Percentiles rank a stretch among this genome's conserved stretches.
Evolutionary conservation across 2,888 invertebrate genomes (phyloP).

Genomic region (Ennomos erosarius): DNA sequence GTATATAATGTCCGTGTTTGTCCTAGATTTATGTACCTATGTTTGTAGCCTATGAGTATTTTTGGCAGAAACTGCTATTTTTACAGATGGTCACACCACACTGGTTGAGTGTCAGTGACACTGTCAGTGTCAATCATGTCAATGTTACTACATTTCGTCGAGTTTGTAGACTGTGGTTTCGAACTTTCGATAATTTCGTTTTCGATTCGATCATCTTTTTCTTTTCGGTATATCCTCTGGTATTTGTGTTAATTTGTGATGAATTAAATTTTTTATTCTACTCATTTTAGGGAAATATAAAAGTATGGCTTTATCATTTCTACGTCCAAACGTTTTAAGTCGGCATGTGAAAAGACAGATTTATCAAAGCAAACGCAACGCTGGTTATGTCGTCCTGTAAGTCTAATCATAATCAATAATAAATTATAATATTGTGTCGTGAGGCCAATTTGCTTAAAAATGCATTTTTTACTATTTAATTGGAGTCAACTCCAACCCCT

Average conservation of each 20-base stretch:
- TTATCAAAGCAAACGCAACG: slow-evolving; percentile 83
- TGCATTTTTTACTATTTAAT: not conserved
- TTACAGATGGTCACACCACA: too few species aligned
- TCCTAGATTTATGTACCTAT: too few species aligned
- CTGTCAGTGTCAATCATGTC: too few species aligned
- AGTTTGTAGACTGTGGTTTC: too few species aligned
- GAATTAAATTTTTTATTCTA: slow-evolving; percentile 49
- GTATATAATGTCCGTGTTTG: too few species aligned
- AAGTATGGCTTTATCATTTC: slow-evolving; percentile 75
- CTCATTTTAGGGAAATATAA: slow-evolving; percentile 9
- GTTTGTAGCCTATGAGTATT: too few species aligned
- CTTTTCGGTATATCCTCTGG: slow-evolving; percentile 34
- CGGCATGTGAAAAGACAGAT: slow-evolving; percentile 71
- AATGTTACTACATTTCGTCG: too few species aligned
- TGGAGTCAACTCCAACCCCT: too few species aligned
- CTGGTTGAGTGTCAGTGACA: too few species aligned
- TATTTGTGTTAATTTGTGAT: slow-evolving; percentile 49
- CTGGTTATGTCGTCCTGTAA: slow-evolving; percentile 90
- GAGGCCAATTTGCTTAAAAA: not conserved
- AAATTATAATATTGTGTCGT: not conserved
- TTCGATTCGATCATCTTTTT: too few species aligned
- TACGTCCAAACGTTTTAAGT: slow-evolving; percentile 68
- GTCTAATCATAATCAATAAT: slow-evolving; percentile 60
- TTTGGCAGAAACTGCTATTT: too few species aligned
- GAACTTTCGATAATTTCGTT: too few species aligned